A percentile compares a stretch with the other conserved stretches of the same genome.
Conservation (phyloP, 2,113 vertebrate genomes). For the Notiomystis cincta region DNA sequence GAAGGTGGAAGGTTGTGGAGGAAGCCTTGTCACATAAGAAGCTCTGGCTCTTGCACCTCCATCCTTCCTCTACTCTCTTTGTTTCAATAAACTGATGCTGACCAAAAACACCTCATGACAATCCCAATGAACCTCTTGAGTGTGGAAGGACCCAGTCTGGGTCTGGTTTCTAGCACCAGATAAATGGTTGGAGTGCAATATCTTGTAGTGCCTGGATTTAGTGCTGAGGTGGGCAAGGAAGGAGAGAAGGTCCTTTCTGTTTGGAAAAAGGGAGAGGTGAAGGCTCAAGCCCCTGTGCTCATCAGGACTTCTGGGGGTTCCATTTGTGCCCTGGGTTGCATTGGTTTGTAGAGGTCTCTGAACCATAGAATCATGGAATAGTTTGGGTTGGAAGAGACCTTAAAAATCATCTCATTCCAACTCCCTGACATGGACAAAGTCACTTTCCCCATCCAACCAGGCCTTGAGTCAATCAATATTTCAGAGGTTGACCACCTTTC, state of each 20-base stretch:
- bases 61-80: neutral
- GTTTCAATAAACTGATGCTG: neutral
- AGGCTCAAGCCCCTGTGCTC: rapidly evolving
- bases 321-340: neutral
- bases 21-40: rapidly evolving
- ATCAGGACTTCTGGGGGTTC: neutral
- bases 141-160: neutral
- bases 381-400: neutral
- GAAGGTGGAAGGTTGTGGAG: neutral
- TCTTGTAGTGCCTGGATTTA: neutral
- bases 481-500: rapidly evolving
- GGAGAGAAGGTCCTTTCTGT: neutral
- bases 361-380: neutral
- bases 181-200: neutral
- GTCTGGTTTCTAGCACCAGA: neutral
- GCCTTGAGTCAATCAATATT: neutral
- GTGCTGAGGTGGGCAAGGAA: neutral
- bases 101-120: neutral
- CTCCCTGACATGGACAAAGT: neutral
- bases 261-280: neutral
- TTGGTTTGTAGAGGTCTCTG: neutral
- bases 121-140: neutral
- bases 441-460: neutral
- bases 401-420: neutral
- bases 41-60: neutral